phyloP scores from a whole-genome alignment of 2,888 invertebrate genomes.

The Microchrysa polita region DNA sequence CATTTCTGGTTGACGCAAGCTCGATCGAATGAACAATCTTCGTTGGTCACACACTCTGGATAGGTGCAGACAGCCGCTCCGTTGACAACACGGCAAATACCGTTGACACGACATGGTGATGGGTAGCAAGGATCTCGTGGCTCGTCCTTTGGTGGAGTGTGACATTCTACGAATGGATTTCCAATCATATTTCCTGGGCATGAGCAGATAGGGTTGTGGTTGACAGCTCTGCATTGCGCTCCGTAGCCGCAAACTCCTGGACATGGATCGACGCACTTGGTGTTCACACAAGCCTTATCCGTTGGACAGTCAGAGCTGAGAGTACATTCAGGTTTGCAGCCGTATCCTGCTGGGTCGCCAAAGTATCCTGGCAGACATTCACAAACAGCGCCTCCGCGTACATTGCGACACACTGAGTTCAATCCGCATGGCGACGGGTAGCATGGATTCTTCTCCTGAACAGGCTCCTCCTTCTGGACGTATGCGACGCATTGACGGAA shows the following conservation, averaged over 20 bases:
- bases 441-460: conserved; percentile 67
- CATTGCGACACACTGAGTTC: conserved; percentile 74
- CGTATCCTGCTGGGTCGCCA: conserved; percentile 73
- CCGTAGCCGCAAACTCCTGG: conserved; percentile 80
- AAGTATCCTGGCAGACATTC: conserved; percentile 80
- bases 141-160: conserved; percentile 58
- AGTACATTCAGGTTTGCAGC: conserved; percentile 85
- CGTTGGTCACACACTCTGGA: conserved; percentile 88
- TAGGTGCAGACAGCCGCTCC: conserved; percentile 77
- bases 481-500: conserved; percentile 67
- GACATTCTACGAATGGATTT: conserved; percentile 81
- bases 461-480: conserved; percentile 56
- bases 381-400: conserved; percentile 71
- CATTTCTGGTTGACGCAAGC: conserved; percentile 86
- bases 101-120: conserved; percentile 84
- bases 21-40: conserved; percentile 84
- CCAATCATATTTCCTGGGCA: conserved; percentile 79
- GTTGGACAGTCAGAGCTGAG: conserved; percentile 82
- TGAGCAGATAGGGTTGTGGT: conserved; percentile 86
- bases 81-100: conserved; percentile 79
- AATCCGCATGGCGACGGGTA: conserved; percentile 80
- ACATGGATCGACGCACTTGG: conserved; percentile 84
- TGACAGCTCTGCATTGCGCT: conserved; percentile 80
- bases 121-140: conserved; percentile 82
- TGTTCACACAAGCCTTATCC: conserved; percentile 79